These are phyloP conservation scores for Pomatostomus ruficeps DNA, from an alignment of 2,113 vertebrate species.

Conservation along the genomic window DNA sequence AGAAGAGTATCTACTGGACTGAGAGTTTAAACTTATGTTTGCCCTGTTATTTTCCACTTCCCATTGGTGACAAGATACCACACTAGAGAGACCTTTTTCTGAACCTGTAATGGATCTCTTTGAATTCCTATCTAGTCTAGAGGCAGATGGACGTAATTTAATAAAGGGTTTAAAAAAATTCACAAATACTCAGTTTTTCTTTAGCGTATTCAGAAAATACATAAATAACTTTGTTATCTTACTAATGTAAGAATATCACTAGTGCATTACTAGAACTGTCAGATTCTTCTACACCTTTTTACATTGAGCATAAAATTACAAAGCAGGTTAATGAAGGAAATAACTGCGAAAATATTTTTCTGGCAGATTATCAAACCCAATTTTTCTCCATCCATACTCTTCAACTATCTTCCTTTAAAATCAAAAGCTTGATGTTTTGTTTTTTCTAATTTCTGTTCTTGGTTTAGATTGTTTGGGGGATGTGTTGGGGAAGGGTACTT, in stretches of 20 bases:
- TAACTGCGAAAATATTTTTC: not conserved
- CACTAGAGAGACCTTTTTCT: not conserved
- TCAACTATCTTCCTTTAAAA: not conserved
- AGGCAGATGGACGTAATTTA: not conserved
- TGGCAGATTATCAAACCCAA: not conserved
- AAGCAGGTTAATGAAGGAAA: not conserved
- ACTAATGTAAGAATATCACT: not conserved
- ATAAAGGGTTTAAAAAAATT: not conserved
- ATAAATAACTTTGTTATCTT: not conserved
- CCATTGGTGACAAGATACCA: not conserved
- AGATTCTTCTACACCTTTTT: not conserved
- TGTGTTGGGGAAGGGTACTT: not conserved
- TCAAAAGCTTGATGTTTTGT: not conserved
- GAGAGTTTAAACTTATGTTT: not conserved
- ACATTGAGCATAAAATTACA: not conserved
- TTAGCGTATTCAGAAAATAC: not conserved
- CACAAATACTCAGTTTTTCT: not conserved
- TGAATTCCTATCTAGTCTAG: not conserved
- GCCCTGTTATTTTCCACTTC: not conserved
- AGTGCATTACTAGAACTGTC: not conserved
- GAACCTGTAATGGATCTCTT: not conserved
- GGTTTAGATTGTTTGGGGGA: not conserved
- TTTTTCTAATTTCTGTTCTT: not conserved
- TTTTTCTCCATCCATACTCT: not conserved
- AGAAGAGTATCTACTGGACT: not conserved